Evolutionary conservation across 2,888 invertebrate species (phyloP).

Genomic region (Eumacrocentrus americanus): DNA sequence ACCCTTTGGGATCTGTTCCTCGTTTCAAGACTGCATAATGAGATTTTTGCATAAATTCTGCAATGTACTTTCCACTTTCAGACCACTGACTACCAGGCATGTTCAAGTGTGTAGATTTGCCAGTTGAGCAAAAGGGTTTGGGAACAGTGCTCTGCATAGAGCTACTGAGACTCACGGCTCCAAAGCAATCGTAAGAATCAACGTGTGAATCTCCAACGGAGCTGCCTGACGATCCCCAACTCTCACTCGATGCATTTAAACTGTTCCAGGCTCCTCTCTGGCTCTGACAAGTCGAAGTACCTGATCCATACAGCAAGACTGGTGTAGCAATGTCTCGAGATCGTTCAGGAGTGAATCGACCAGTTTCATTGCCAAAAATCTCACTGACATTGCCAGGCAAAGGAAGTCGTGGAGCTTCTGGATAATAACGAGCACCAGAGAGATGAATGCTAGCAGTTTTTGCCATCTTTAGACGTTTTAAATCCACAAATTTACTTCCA

Average conservation of each 20-base stretch:
- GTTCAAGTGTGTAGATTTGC: slow-evolving; percentile 68
- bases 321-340: slow-evolving; percentile 71
- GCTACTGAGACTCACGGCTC: slow-evolving; percentile 71
- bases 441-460: slow-evolving; percentile 57
- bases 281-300: slow-evolving; percentile 38
- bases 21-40: slow-evolving; percentile 63
- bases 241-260: slow-evolving; percentile 17
- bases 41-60: slow-evolving; percentile 71
- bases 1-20: not conserved
- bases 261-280: slow-evolving; percentile 46
- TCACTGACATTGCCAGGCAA: slow-evolving; percentile 70
- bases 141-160: slow-evolving; percentile 81
- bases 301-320: slow-evolving; percentile 64
- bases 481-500: not conserved
- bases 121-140: slow-evolving; percentile 66
- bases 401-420: slow-evolving; percentile 65
- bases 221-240: slow-evolving; percentile 23
- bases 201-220: slow-evolving; percentile 60
- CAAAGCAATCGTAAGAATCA: slow-evolving; percentile 73
- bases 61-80: slow-evolving; percentile 72
- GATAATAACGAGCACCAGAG: slow-evolving; percentile 63
- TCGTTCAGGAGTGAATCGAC: slow-evolving; percentile 70
- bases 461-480: not conserved
- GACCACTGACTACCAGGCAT: slow-evolving; percentile 80
- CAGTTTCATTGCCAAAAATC: slow-evolving; percentile 70